Evolutionary conservation across 1,140 invertebrate species (phyloP).

Genomic region (Zaprionus vittiger): DNA sequence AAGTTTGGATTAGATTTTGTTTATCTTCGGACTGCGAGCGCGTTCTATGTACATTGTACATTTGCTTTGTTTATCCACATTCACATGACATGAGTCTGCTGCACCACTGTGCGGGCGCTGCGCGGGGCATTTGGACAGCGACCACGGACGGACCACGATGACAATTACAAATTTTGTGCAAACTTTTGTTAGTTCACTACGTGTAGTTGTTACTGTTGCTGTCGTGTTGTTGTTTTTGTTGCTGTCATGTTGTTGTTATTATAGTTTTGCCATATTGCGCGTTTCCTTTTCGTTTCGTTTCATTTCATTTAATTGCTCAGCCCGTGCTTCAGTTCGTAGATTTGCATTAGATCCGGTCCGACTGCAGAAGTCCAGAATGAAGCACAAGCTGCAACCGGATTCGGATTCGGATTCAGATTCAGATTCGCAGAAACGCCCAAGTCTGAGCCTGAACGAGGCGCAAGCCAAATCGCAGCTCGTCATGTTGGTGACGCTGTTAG

Average conservation of each 20-base stretch:
- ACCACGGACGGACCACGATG: slow-evolving; percentile 43
- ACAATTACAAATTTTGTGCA: slow-evolving; percentile 68
- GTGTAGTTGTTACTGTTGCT: slow-evolving; percentile 1
- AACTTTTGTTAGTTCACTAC: slow-evolving; percentile 30
- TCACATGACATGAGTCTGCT: slow-evolving; percentile 2
- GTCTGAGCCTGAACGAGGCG: slow-evolving; percentile 22
- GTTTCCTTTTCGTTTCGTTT: slow-evolving; percentile 69
- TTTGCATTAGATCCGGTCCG: slow-evolving; percentile 55
- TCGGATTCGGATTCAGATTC: slow-evolving; percentile 22
- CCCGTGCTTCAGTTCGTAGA: slow-evolving; percentile 11
- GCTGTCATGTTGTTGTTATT: slow-evolving; percentile 48
- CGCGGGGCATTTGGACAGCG: slow-evolving; percentile 1
- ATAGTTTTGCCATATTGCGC: slow-evolving; percentile 54
- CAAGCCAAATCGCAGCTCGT: slow-evolving; percentile 57
- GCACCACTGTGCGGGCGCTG: slow-evolving; percentile 33
- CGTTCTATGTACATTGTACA: slow-evolving; percentile 8
- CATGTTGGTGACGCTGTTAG: slow-evolving; percentile 29
- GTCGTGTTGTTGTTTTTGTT: not conserved
- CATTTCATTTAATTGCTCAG: slow-evolving; percentile 67
- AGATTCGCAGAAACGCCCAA: slow-evolving; percentile 54
- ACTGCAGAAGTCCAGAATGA: slow-evolving; percentile 40
- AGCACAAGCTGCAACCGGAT: slow-evolving; percentile 41
- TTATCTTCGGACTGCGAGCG: not conserved
- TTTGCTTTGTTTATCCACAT: not conserved
- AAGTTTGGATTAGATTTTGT: not conserved